phyloP scores from a whole-genome alignment of 2,797 vertebrate species.

The Rhodeus uyekii region DNA sequence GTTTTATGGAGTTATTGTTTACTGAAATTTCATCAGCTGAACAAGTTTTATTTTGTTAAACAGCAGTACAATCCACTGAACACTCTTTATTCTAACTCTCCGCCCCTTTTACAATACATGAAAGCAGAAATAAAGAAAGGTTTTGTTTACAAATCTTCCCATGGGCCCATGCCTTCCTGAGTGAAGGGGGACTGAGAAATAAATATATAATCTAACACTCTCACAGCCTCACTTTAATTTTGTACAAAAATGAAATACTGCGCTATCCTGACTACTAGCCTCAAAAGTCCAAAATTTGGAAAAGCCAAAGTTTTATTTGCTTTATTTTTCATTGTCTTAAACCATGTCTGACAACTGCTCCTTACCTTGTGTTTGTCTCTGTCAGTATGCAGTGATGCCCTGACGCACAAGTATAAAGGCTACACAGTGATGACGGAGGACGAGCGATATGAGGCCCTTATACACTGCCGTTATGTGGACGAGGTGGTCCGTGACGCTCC shows the following conservation, averaged over 20 bases:
- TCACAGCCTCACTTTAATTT: background rate
- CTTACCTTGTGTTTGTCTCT: constrained; percentile 1
- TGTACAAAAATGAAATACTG: background rate
- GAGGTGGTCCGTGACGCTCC: constrained; percentile 96
- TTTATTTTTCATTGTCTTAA: background rate
- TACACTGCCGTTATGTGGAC: constrained; percentile 97
- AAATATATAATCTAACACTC: background rate
- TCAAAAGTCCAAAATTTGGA: background rate
- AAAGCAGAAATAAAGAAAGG: background rate
- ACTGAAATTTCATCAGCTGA: background rate
- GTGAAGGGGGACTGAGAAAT: background rate
- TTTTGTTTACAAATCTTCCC: background rate
- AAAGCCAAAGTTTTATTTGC: background rate
- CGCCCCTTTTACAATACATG: too few species aligned
- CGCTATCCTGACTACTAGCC: background rate
- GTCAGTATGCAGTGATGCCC: constrained; percentile 94
- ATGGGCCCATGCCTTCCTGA: background rate
- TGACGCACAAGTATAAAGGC: constrained; percentile 96
- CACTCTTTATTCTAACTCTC: background rate
- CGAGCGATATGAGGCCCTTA: constrained; percentile 93
- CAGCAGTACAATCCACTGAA: background rate
- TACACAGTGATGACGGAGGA: constrained; percentile 98
- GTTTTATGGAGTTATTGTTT: background rate
- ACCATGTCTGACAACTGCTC: background rate
- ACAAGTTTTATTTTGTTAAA: background rate